These are phyloP conservation scores for Calvadosia cruxmelitensis DNA, from an alignment of 30 jellyfish, hydroid and myxozoan genomes.

Conservation along the genomic window DNA sequence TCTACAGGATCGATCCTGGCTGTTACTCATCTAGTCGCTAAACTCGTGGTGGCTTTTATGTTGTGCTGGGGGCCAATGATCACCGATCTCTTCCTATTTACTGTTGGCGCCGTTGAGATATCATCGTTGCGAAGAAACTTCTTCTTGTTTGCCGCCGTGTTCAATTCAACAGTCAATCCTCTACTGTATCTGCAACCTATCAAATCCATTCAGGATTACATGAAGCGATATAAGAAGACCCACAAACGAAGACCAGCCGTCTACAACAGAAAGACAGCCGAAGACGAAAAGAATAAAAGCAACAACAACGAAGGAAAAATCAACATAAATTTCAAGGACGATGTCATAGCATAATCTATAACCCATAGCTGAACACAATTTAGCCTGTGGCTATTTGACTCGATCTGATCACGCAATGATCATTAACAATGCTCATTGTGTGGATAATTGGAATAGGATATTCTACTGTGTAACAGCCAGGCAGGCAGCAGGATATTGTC, in stretches of 20 bases:
- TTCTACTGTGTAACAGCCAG: no score
- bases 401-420: no score
- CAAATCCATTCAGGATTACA: background rate
- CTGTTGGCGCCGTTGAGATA: background rate
- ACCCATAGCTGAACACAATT: no score
- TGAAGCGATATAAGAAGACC: no score
- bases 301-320: background rate
- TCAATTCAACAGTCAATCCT: constrained; percentile 40
- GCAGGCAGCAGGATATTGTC: no score
- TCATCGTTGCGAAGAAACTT: background rate
- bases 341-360: no score
- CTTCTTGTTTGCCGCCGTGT: constrained; percentile 19
- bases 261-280: background rate
- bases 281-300: background rate
- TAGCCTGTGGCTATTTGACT: no score
- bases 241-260: background rate
- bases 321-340: no score
- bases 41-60: constrained; percentile 25
- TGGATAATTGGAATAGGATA: no score
- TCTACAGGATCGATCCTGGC: background rate
- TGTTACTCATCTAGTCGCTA: constrained; percentile 21
- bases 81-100: background rate
- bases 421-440: no score
- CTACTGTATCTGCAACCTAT: constrained; percentile 25
- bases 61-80: constrained; percentile 56